Base-by-base conservation (phyloP, 1,140 invertebrate genomes). In the Ceratoteleas bidentatus region DNA sequence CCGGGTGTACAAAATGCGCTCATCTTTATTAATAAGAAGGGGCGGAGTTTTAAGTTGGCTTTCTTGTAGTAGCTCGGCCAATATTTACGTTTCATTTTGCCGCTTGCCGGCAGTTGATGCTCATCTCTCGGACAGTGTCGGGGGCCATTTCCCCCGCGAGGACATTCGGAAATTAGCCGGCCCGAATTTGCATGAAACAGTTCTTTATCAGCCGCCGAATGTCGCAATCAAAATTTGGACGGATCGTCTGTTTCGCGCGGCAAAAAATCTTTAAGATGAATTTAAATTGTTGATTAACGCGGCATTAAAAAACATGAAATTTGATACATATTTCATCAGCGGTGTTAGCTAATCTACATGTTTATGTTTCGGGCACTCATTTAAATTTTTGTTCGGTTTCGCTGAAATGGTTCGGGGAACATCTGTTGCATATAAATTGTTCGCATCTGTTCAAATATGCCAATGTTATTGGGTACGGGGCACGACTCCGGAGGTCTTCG, bases 31-130 rank as follows among this genome's bases (percentile, higher is more conserved):
- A 87, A 87, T 86, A 86, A 58, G 68, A 70, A 66, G 38, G 52
- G 62, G 77, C 43, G 70, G 72, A 82, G 84, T 86, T 87, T 87
- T 83, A 83, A 86, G 85, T 85, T 83, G 61, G 70, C 76, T 60
- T 80, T 45, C 69, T 69, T 72, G 73, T 64, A 85, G 84, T 74
- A 75, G 73, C 84, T 83, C 57, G 74, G 70, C 83, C 61, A 85
- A 87, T 86, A 87, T 87, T 87, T 87, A 86, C 84, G 83, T 87
- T 86, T 85, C 86, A 86, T 87, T 85, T 85, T 85, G 81, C 61
- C 72, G 47, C 68, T 72, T 56, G 40, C 11, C 53, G 15, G 40
- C 13, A 65, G 66, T 75, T 79, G 61, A 72, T 72, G 66, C 68
- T 79, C 76, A 66, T 79, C 68, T 65, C 15, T 61, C 49, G 65